These are phyloP conservation scores for Elaphurus davidianus DNA, from an alignment of 2,113 vertebrate genomes.

Conservation along the genomic window DNA sequence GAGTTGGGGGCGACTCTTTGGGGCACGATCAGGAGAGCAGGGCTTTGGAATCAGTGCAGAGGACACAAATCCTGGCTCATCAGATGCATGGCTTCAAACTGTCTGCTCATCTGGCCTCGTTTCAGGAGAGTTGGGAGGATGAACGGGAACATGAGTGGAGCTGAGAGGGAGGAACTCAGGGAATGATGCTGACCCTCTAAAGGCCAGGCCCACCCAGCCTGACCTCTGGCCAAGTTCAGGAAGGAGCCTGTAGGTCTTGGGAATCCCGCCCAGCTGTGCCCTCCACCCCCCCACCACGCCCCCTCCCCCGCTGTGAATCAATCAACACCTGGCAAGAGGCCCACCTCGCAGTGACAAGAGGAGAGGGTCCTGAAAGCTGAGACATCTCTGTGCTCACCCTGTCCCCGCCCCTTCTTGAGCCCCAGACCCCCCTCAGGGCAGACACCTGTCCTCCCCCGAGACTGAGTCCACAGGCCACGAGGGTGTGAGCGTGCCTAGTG, in stretches of 20 bases:
- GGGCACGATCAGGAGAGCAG: not conserved
- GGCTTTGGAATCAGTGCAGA: not conserved
- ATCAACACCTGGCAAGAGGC: not conserved
- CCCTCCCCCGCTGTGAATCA: not conserved
- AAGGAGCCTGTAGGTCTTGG: not conserved
- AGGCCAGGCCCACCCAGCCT: not conserved
- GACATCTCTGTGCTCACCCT: not conserved
- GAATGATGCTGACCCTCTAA: not conserved
- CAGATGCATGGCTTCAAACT: not conserved
- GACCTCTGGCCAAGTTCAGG: not conserved
- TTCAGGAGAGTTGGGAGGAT: not conserved
- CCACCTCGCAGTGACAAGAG: not conserved
- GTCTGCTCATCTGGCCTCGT: not conserved
- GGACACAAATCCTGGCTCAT: not conserved
- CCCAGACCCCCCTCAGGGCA: not conserved
- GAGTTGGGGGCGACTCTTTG: not conserved
- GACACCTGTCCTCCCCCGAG: not conserved
- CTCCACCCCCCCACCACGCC: rapidly evolving
- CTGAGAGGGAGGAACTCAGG: not conserved
- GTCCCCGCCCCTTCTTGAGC: not conserved
- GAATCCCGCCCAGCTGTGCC: not conserved
- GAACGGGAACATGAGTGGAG: not conserved
- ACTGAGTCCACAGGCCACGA: not conserved
- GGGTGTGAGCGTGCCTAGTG: no score
- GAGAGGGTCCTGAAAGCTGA: not conserved